These are phyloP conservation scores for Ectropis grisescens DNA, from an alignment of 1,140 invertebrate genomes.

Conservation along the genomic window DNA sequence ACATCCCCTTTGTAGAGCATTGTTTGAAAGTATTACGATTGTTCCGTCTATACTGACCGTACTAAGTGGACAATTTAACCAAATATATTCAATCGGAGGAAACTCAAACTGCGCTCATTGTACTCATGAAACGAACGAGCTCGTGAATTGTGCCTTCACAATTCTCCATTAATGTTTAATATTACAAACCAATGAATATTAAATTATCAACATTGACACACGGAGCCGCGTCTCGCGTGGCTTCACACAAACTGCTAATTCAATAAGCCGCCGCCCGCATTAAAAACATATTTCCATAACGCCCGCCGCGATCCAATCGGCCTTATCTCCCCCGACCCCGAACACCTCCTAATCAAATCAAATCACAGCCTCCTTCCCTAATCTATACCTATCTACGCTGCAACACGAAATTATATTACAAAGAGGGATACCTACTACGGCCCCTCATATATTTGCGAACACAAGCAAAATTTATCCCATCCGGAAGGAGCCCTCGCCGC, in stretches of 20 bases:
- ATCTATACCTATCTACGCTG: constrained; percentile 63
- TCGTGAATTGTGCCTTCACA: too few species aligned
- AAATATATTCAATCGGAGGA: too few species aligned
- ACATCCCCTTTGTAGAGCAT: constrained; percentile 32
- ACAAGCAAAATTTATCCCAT: constrained; percentile 62
- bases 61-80: constrained; percentile 35
- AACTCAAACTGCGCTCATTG: too few species aligned
- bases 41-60: constrained; percentile 30
- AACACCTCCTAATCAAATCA: constrained; percentile 69
- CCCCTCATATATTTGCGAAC: constrained; percentile 66
- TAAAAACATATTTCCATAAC: constrained; percentile 68
- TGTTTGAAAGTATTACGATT: constrained; percentile 21
- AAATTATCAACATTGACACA: too few species aligned
- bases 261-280: constrained; percentile 62
- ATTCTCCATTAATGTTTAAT: too few species aligned
- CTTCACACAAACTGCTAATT: constrained; percentile 52
- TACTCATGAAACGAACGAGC: too few species aligned
- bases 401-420: constrained; percentile 60
- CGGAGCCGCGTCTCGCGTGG: constrained; percentile 40
- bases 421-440: constrained; percentile 63
- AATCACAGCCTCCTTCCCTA: constrained; percentile 66
- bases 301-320: constrained; percentile 53
- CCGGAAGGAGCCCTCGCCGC: constrained; percentile 41
- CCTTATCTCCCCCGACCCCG: constrained; percentile 57
- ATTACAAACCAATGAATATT: too few species aligned